Conservation (phyloP, 2,888 invertebrate species). For the Acrocera orbiculus region DNA sequence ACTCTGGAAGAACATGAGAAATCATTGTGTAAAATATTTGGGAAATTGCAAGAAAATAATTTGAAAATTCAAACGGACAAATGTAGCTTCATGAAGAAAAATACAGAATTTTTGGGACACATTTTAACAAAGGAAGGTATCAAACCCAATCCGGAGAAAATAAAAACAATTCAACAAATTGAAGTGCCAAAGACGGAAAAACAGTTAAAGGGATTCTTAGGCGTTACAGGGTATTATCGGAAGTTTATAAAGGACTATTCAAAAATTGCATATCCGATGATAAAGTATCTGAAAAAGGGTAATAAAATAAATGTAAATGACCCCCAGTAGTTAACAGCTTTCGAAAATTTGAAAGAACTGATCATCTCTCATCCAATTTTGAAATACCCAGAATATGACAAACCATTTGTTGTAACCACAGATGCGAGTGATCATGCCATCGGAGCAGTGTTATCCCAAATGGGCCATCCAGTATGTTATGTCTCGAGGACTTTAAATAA, state of each 20-base stretch:
- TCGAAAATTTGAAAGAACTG: conserved; percentile 10
- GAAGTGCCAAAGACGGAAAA: conserved; percentile 9
- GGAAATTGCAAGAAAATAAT: conserved; percentile 8
- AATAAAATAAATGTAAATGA: conserved; percentile 9
- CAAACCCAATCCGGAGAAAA: conserved; percentile 10
- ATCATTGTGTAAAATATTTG: conserved; percentile 9
- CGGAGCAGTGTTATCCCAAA: conserved; percentile 9
- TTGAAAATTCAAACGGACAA: conserved; percentile 11
- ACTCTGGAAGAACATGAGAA: conserved; percentile 10
- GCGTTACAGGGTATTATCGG: conserved; percentile 9
- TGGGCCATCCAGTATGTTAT: conserved; percentile 5
- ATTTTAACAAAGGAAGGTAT: conserved; percentile 8
- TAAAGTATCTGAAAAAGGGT: conserved; percentile 10
- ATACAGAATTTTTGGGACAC: conserved; percentile 10
- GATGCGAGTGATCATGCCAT: conserved; percentile 11
- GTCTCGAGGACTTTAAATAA: conserved; percentile 2
- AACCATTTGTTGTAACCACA: conserved; percentile 8
- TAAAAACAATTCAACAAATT: conserved; percentile 7
- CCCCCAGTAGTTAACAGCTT: conserved; percentile 8
- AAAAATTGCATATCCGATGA: conserved; percentile 10
- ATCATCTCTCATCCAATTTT: conserved; percentile 9
- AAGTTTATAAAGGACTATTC: conserved; percentile 9
- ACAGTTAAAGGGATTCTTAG: conserved; percentile 5
- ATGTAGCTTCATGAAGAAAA: conserved; percentile 6
- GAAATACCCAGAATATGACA: conserved; percentile 10